Evolutionary conservation across 2,888 invertebrate species (phyloP), one percentile per base, ranked within the genome.

Genomic region (Ormyrus thymus): DNA sequence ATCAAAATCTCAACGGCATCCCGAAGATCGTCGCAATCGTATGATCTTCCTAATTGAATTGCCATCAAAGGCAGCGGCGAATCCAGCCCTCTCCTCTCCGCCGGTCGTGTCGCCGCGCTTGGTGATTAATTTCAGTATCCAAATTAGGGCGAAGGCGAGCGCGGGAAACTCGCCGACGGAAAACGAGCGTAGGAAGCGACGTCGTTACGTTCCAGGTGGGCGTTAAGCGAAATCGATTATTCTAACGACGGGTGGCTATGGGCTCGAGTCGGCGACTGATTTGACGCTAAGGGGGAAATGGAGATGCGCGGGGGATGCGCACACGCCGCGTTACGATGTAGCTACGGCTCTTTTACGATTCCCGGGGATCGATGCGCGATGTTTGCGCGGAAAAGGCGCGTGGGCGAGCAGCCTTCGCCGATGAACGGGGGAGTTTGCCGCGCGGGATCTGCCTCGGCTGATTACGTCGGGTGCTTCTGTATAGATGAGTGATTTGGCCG

Each of bases 141-240:
- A 73, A 73, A 73, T 71, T 53, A 45, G 62, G 53, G 62, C 15
- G 55, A 55, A 73, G 62, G 8, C 58, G 8, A 56, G 46, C 29
- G 29, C 0, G 50, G 15, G 13, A 43, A 56, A 48, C 69, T 45
- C n/a, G 15, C 3, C 48, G 8, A 50, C 2, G 61, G n/a, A 50
- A 61, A 51, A 15, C 48, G 10, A 50, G 45, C 29, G 7, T 15
- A 55, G 62, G 9, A 62, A 62, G 43, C 46, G 50, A 72, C 29
- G 62, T 55, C 61, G 62, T 43, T 62, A 55, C 61, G 15, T 3
- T 3, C 2, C 3, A 29, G 29, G 29, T 29, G 8, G 72, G 55
- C 46, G 55, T 62, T 72, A 55, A 61, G 75, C 45, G 68, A 51
- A 59, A 75, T 68, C 75, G 68, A 75, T 75, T 75, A 75, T 75